These are phyloP conservation scores for Crenichthys baileyi DNA, from an alignment of 2,797 vertebrate species.

Conservation along the genomic window DNA sequence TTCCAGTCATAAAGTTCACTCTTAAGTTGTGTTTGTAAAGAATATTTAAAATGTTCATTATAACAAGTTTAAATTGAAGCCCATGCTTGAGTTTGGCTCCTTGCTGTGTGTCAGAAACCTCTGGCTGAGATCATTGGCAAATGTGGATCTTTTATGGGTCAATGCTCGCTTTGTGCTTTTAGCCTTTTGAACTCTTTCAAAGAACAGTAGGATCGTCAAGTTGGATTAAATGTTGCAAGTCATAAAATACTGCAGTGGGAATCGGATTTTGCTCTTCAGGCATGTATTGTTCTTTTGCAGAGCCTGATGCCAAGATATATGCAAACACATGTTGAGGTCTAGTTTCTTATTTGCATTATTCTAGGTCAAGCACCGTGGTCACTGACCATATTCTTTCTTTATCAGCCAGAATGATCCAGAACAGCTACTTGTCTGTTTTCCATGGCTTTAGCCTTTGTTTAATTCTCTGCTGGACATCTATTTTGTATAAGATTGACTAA, in stretches of 20 bases:
- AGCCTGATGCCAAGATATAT: neutral
- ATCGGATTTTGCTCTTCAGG: neutral
- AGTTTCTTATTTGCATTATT: neutral
- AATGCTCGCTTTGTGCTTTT: neutral
- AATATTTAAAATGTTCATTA: neutral
- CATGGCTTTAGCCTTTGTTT: neutral
- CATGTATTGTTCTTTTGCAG: neutral
- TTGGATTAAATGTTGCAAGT: neutral
- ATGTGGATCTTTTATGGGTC: neutral
- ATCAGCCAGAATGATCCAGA: neutral
- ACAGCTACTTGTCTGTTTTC: neutral
- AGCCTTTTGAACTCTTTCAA: slow-evolving; percentile 2
- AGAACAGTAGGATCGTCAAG: neutral
- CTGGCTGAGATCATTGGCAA: neutral
- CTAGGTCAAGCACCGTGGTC: neutral
- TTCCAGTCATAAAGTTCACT: neutral
- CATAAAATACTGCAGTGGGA: neutral
- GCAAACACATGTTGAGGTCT: neutral
- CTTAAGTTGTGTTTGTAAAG: neutral
- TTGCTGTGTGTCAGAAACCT: neutral
- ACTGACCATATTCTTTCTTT: neutral
- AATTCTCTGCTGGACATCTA: neutral
- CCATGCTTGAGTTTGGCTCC: neutral
- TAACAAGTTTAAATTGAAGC: neutral
- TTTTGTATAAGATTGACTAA: neutral